Percentiles rank a stretch among this genome's conserved stretches.
Evolutionary conservation across 1,140 invertebrate genomes (phyloP).

Genomic region (Drosophila parabipectinata): DNA sequence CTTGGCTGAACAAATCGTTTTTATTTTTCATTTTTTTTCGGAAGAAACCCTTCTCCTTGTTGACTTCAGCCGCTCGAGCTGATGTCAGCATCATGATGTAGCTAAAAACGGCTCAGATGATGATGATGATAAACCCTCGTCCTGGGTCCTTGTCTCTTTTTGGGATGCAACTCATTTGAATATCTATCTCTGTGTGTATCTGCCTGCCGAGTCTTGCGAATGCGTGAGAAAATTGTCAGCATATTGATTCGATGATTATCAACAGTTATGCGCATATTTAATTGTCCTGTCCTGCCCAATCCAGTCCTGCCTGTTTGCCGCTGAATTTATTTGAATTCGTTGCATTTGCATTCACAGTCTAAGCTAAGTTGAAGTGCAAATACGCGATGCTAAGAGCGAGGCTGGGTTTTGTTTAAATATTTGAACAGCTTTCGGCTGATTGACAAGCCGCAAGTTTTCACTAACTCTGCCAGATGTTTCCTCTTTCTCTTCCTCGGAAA

Average conservation of each 20-base stretch:
- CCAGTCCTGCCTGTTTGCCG: not conserved
- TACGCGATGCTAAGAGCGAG: constrained; percentile 39
- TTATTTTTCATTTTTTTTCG: constrained; percentile 1
- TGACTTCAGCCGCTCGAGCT: constrained; percentile 71
- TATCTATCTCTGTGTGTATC: constrained; percentile 41
- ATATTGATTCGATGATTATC: constrained; percentile 81
- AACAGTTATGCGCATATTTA: constrained; percentile 81
- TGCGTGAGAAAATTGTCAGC: constrained; percentile 81
- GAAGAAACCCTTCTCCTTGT: constrained; percentile 44
- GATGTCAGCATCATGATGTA: constrained; percentile 32
- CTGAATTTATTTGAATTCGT: constrained; percentile 38
- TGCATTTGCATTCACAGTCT: constrained; percentile 37
- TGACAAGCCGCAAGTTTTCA: constrained; percentile 58
- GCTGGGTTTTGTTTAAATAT: constrained; percentile 58
- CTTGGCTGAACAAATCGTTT: constrained; percentile 57
- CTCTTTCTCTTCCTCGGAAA: not conserved
- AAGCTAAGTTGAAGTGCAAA: constrained; percentile 70
- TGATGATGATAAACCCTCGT: constrained; percentile 37
- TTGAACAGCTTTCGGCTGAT: constrained; percentile 68
- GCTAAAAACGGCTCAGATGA: constrained; percentile 1
- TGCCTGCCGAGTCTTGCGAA: constrained; percentile 26
- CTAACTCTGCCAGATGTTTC: constrained; percentile 37
- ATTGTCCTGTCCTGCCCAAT: constrained; percentile 34
- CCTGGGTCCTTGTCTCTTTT: constrained; percentile 15
- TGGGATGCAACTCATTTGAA: constrained; percentile 69